A percentile compares a stretch with the other conserved stretches of the same genome.
phyloP scores from a whole-genome alignment of 2,797 vertebrate species.

The Rhabdophis nuchalis region DNA sequence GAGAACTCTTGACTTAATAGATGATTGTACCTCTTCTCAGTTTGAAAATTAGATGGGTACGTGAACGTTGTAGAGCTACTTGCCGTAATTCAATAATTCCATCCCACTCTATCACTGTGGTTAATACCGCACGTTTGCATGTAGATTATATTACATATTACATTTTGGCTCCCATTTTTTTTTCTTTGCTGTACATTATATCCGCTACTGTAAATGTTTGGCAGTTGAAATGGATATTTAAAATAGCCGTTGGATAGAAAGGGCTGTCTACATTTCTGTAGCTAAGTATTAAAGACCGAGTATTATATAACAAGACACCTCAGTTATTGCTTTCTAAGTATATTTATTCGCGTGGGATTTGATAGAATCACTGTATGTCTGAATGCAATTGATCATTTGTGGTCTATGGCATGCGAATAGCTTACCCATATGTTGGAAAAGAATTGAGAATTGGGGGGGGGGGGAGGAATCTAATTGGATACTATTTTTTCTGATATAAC shows the following conservation, averaged over 20 bases:
- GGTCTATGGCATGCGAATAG: background rate
- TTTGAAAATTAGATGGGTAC: background rate
- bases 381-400: background rate
- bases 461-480: background rate
- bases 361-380: background rate
- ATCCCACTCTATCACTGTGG: background rate
- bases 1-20: background rate
- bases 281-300: background rate
- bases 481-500: background rate
- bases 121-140: background rate
- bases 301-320: background rate
- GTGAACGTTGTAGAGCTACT: background rate
- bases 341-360: background rate
- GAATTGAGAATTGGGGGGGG: too few relatives aligned
- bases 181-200: background rate
- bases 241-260: background rate
- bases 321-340: background rate
- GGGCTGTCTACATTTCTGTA: background rate
- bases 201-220: background rate
- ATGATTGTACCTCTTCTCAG: background rate
- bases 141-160: background rate
- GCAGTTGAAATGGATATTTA: background rate
- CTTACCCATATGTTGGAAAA: background rate
- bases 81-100: background rate
- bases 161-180: background rate